Base-by-base conservation (phyloP, 2,797 vertebrate genomes). In the Pseudopleuronectes americanus region DNA sequence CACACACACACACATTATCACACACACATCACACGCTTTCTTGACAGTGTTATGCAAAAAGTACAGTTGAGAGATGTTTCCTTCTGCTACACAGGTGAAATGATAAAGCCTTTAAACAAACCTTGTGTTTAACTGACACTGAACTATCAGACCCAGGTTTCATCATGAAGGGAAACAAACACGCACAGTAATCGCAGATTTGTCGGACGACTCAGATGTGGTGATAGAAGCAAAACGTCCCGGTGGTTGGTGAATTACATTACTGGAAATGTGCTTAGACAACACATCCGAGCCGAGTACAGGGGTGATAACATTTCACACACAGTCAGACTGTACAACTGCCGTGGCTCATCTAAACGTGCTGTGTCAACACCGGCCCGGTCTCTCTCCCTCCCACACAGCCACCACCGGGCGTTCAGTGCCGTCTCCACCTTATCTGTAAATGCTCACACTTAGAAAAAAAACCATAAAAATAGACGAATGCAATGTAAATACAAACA, bases 1-100 rank as follows among this genome's bases (percentile, higher is more conserved):
- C 73, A 56, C 70, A 38, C 74, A 64, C 66, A 56, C 52, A 68
- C 80, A 68, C 57, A 73, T 79, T n/a, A 24, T 24, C 24, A 24
- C 24, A 24, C 24, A 54, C 60, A 73, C 80, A 60, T 26, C 43
- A n/a, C 49, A 19, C 69, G 47, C 74, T 31, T 70, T 84, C 79
- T 81, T 63, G 80, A 92, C 92, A 92, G 90, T 86, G 90, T 86
- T 91, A 93, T 80, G 81, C 83, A 83, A 82, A 85, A 85, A 90
- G 84, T 92, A 93, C 90, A 92, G 71, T 77, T 81, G 71, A 86
- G 80, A 84, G 74, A 85, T 77, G 77, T 73, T 73, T 66, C 70
- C 49, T 52, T 60, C 64, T 59, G 54, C 76, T 68, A 76, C 67
- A 57, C 33, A 16, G 28, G 67, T 60, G 63, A 77, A 75, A 77